phyloP scores from a whole-genome alignment of 2,113 vertebrate species.

The Grallaria varia region DNA sequence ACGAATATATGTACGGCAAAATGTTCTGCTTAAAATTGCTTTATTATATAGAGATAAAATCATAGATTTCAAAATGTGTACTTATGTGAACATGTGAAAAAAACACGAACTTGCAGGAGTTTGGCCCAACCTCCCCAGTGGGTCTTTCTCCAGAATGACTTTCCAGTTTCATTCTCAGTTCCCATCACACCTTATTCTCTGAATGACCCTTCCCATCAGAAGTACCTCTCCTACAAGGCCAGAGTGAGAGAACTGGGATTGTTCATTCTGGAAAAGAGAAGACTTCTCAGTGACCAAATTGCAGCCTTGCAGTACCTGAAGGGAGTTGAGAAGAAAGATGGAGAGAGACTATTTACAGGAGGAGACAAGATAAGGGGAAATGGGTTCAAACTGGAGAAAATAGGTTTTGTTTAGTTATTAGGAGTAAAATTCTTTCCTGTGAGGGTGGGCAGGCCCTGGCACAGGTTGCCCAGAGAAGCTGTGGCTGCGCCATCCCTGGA shows the following conservation, averaged over 20 bases:
- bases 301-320: not conserved
- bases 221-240: not conserved
- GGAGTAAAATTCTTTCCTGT: fast-evolving
- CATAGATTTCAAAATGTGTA: not conserved
- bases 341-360: not conserved
- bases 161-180: not conserved
- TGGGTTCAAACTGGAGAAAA: not conserved
- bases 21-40: not conserved
- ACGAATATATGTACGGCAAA: fast-evolving
- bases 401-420: fast-evolving
- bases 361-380: not conserved
- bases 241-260: not conserved
- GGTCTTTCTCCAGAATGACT: not conserved
- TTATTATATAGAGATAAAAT: not conserved
- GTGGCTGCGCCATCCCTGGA: not conserved
- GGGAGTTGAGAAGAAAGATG: not conserved
- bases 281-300: not conserved
- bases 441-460: not conserved
- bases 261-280: not conserved
- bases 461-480: not conserved
- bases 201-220: not conserved
- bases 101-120: not conserved
- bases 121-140: not conserved
- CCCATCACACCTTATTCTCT: not conserved
- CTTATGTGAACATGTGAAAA: not conserved